These are phyloP conservation scores for Butorides virescens DNA, from an alignment of 2,113 vertebrate species.

Conservation along the genomic window DNA sequence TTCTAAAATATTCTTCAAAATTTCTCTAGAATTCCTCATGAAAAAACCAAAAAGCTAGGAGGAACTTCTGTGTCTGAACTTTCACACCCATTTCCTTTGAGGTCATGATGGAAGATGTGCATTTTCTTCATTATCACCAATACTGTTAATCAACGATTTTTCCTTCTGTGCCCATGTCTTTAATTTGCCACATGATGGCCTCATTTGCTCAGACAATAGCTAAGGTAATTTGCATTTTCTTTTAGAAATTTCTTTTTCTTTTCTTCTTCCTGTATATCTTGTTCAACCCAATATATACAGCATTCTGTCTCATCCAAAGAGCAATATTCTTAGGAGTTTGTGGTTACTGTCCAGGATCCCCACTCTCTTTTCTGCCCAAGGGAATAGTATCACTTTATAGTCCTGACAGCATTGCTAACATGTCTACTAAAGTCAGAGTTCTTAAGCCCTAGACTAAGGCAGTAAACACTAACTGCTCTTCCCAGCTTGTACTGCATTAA, in stretches of 20 bases:
- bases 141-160: not conserved
- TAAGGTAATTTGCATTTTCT: not conserved
- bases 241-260: not conserved
- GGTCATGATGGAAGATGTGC: not conserved
- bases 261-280: not conserved
- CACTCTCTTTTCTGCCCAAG: not conserved
- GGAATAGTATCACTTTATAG: not conserved
- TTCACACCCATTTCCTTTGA: not conserved
- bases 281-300: not conserved
- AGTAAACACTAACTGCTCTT: not conserved
- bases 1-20: not conserved
- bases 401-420: not conserved
- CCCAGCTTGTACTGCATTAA: not conserved
- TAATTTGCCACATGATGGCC: constrained; percentile 43
- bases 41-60: not conserved
- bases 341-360: not conserved
- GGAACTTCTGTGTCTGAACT: not conserved
- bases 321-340: not conserved
- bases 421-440: not conserved
- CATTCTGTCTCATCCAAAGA: not conserved
- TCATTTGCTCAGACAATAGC: not conserved
- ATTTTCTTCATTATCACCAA: not conserved
- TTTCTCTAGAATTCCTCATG: not conserved
- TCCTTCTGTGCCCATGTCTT: not conserved
- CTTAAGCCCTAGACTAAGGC: not conserved